Conservation (phyloP, 1,140 invertebrate genomes). For the Cydia amplana region DNA sequence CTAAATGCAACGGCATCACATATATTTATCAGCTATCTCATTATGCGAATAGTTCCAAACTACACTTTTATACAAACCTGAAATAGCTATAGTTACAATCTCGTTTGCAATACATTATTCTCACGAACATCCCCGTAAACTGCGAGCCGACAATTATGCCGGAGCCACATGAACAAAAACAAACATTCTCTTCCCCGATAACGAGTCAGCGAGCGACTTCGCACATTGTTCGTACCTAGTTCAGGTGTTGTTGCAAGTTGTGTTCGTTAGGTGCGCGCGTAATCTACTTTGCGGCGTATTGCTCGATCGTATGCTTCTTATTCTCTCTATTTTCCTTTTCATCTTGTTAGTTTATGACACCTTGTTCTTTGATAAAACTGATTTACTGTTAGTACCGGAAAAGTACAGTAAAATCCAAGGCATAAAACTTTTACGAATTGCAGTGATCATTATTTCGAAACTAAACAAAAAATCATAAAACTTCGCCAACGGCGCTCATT, state of each 20-base stretch:
- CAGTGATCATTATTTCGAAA: background rate
- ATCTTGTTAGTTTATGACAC: constrained; percentile 7
- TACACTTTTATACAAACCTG: background rate
- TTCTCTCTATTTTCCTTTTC: background rate
- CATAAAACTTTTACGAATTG: background rate
- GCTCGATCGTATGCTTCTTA: background rate
- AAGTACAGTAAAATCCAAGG: background rate
- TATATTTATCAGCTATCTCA: background rate
- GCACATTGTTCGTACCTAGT: constrained; percentile 26
- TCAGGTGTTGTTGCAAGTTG: constrained; percentile 16
- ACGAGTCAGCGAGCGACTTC: constrained; percentile 23
- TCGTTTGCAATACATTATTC: constrained; percentile 12
- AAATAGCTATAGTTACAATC: constrained; percentile 10
- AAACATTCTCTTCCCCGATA: constrained; percentile 22
- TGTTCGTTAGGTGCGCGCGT: constrained; percentile 27
- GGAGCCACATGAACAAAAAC: constrained; percentile 10
- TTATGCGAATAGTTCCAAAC: background rate
- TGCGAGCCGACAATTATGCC: constrained; percentile 17
- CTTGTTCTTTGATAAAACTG: background rate
- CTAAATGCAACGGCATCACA: background rate
- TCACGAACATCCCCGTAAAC: constrained; percentile 15
- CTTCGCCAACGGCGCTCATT: constrained; percentile 41
- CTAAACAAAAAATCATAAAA: constrained; percentile 14
- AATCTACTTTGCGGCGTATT: constrained; percentile 29
- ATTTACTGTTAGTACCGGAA: background rate